Evolutionary conservation across 2,888 invertebrate genomes (phyloP).

Genomic region (Sarcophaga rosellei): DNA sequence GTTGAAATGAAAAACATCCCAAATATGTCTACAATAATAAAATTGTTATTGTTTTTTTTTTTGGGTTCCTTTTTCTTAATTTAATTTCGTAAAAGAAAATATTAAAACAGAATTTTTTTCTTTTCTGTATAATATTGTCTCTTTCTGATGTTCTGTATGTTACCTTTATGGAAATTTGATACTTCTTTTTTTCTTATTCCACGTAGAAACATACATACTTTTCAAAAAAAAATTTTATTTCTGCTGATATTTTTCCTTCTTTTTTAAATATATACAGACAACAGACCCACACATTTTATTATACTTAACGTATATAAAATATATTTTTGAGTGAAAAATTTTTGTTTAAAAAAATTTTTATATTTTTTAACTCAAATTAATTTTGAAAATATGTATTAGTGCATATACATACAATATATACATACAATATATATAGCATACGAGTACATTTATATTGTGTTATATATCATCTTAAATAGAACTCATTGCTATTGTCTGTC

Average conservation of each 20-base stretch:
- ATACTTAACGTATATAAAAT: neutral
- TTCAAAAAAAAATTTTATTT: conserved; percentile 1
- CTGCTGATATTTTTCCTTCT: neutral
- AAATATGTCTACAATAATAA: conserved; percentile 80
- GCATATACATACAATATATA: no score
- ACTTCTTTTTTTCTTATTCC: conserved; percentile 78
- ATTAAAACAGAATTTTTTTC: conserved; percentile 18
- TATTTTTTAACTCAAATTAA: conserved; percentile 31
- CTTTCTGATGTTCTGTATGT: conserved; percentile 75
- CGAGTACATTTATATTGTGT: neutral
- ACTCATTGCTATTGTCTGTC: conserved; percentile 24
- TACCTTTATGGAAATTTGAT: conserved; percentile 80
- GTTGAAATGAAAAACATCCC: conserved; percentile 72
- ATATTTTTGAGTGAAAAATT: conserved; percentile 34
- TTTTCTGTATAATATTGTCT: conserved; percentile 75
- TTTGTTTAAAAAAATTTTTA: neutral
- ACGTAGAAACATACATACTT: conserved; percentile 59
- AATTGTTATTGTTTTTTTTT: conserved; percentile 37
- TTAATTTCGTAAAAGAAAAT: conserved; percentile 15
- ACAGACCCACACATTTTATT: neutral
- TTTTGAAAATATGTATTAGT: conserved; percentile 4
- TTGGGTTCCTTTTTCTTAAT: neutral
- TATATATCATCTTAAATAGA: neutral
- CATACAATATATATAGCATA: no score
- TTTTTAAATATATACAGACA: neutral